These are phyloP conservation scores for Pachycephala philippinensis DNA, from an alignment of 2,113 vertebrate genomes.

Conservation along the genomic window DNA sequence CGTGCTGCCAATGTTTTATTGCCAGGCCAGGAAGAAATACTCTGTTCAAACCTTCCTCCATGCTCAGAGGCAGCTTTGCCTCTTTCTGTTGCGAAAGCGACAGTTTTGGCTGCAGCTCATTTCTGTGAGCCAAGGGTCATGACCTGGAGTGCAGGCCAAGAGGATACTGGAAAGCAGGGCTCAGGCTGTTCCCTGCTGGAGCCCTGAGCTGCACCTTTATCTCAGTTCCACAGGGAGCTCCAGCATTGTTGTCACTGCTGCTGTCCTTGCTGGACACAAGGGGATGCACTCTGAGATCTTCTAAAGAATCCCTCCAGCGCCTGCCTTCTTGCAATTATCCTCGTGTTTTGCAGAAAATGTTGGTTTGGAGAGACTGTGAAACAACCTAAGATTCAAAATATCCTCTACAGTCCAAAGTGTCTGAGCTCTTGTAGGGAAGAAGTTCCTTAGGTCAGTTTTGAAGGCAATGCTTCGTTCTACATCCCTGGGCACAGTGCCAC, in stretches of 20 bases:
- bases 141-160: neutral
- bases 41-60: neutral
- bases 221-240: neutral
- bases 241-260: neutral
- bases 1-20: fast-evolving
- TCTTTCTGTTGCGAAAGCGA: neutral
- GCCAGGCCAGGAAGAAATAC: neutral
- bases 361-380: neutral
- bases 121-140: neutral
- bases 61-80: neutral
- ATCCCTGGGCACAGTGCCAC: neutral
- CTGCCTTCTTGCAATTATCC: neutral
- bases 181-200: neutral
- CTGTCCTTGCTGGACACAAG: neutral
- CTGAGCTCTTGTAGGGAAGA: neutral
- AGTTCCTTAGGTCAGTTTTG: neutral
- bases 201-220: neutral
- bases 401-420: neutral
- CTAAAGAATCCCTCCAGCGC: neutral
- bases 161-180: neutral
- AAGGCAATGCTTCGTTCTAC: neutral
- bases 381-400: fast-evolving
- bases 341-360: neutral
- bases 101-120: neutral
- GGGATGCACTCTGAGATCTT: neutral